phyloP scores from a whole-genome alignment of 2,797 vertebrate genomes.

The Leucoraja ocellata region DNA sequence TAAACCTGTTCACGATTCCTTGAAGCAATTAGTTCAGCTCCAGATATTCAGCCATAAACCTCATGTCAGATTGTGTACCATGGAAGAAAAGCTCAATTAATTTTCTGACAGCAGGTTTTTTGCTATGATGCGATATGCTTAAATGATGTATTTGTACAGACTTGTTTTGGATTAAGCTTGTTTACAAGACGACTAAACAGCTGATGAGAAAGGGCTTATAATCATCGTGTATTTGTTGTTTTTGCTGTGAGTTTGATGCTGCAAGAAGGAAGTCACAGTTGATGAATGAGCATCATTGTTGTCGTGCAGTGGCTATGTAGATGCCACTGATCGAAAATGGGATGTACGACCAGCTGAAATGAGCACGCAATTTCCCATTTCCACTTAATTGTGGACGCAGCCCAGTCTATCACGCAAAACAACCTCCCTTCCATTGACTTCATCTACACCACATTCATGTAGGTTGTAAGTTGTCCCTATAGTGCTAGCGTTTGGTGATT shows the following conservation, averaged over 20 bases:
- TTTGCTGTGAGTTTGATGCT: neutral
- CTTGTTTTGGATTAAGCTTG: neutral
- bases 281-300: neutral
- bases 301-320: neutral
- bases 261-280: neutral
- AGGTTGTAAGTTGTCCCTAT: too few species aligned
- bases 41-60: neutral
- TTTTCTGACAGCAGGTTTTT: neutral
- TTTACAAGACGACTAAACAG: neutral
- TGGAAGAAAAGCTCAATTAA: neutral
- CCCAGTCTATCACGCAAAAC: too few species aligned
- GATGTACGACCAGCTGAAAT: neutral
- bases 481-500: too few species aligned
- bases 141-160: neutral
- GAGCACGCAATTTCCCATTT: neutral
- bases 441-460: too few species aligned
- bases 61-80: conserved; percentile 1
- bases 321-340: neutral
- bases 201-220: neutral
- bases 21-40: conserved; percentile 18
- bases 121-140: neutral
- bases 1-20: conserved; percentile 23
- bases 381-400: too few species aligned
- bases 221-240: conserved; percentile 15
- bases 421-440: too few species aligned